These are phyloP conservation scores for Sphenodon punctatus DNA, from an alignment of 2,797 vertebrate genomes.

Conservation along the genomic window DNA sequence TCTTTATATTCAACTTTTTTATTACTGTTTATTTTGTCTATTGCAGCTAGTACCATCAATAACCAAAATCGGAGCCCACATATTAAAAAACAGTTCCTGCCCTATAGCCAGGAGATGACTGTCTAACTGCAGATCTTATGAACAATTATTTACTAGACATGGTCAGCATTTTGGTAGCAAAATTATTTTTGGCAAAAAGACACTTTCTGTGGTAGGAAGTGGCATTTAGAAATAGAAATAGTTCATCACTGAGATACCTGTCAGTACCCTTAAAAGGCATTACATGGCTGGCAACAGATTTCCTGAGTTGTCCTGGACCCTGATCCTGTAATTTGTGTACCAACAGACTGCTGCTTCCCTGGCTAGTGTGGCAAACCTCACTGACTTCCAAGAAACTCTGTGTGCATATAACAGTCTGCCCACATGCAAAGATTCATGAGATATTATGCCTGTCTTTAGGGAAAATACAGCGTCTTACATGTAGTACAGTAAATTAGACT, in stretches of 20 bases:
- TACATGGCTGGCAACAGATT: background rate
- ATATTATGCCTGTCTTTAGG: fast-evolving
- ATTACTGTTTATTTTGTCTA: too few species aligned
- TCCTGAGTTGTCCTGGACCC: background rate
- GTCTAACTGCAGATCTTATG: too few species aligned
- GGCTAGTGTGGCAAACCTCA: background rate
- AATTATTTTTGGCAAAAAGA: too few species aligned
- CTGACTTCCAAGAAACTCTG: background rate
- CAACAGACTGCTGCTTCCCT: background rate
- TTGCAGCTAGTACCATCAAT: too few species aligned
- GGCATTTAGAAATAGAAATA: too few species aligned
- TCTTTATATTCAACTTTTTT: too few species aligned
- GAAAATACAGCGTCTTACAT: background rate
- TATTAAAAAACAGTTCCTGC: too few species aligned
- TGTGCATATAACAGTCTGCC: background rate
- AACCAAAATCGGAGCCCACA: too few species aligned
- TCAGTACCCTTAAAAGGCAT: background rate
- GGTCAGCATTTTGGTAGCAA: too few species aligned
- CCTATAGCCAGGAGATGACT: too few species aligned
- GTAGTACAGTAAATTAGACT: background rate
- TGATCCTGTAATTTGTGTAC: background rate
- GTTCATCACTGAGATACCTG: background rate
- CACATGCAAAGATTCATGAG: background rate
- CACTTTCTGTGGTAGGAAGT: too few species aligned
- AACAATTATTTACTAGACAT: too few species aligned